phyloP scores from a whole-genome alignment of 2,888 invertebrate genomes.

The Euzetes globulus region DNA sequence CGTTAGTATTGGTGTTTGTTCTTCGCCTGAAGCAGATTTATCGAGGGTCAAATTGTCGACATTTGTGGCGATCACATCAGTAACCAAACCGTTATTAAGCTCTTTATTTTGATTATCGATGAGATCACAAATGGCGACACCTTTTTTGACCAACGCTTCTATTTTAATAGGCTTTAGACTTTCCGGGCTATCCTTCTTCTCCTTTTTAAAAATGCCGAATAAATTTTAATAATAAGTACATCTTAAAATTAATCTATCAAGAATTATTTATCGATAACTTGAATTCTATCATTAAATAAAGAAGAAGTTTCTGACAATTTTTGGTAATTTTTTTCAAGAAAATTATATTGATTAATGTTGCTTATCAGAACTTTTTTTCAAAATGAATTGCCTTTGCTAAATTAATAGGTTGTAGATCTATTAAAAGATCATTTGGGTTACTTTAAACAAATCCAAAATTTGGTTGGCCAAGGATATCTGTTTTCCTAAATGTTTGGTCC shows the following conservation, averaged over 20 bases:
- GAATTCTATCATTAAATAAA: too few relatives aligned
- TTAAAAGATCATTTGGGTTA: slow-evolving; percentile 66
- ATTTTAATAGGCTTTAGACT: slow-evolving; percentile 69
- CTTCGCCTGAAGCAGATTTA: background rate
- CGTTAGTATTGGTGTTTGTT: background rate
- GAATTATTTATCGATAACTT: too few relatives aligned
- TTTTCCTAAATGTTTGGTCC: slow-evolving; percentile 46
- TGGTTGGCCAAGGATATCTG: slow-evolving; percentile 59
- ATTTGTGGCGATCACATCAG: too few relatives aligned
- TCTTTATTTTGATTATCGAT: background rate
- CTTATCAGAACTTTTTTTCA: too few relatives aligned
- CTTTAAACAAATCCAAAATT: slow-evolving; percentile 65
- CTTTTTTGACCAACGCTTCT: slow-evolving; percentile 70
- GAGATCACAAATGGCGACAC: slow-evolving; percentile 62
- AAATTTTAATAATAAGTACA: too few relatives aligned
- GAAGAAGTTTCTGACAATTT: too few relatives aligned
- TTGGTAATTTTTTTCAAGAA: too few relatives aligned
- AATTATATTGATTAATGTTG: too few relatives aligned
- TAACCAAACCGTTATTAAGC: background rate
- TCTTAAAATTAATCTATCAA: too few relatives aligned
- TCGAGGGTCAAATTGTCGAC: background rate
- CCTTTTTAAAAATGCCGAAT: slow-evolving; percentile 71
- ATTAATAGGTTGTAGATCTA: too few relatives aligned
- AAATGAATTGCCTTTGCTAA: too few relatives aligned
- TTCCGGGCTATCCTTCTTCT: slow-evolving; percentile 56